A percentile compares a stretch with the other conserved stretches of the same genome.
Conservation (phyloP, 2,113 vertebrate species). For the Columbina picui region DNA sequence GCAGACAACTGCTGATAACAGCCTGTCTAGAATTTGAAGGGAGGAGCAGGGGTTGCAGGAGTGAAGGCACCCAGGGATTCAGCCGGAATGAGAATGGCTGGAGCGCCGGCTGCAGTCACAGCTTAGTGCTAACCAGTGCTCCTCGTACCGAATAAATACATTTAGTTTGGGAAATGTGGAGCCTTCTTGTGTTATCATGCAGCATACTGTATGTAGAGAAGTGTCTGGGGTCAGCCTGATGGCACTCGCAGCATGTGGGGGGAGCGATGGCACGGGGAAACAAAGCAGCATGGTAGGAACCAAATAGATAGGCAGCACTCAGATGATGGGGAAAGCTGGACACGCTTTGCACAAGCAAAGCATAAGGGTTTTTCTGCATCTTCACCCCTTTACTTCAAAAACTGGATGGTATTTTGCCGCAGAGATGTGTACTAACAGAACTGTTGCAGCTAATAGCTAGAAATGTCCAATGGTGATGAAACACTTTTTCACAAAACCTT, state of each 20-base stretch:
- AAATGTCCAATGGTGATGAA: neutral
- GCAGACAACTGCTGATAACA: slow-evolving; percentile 58
- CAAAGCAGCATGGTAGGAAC: neutral
- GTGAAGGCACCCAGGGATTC: slow-evolving; percentile 43
- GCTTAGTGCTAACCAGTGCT: neutral
- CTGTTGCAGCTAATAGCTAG: neutral
- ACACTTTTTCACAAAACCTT: neutral
- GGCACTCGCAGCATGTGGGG: neutral
- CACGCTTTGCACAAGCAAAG: neutral
- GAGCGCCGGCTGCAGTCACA: slow-evolving; percentile 44
- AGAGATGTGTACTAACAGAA: neutral
- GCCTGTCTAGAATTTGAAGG: slow-evolving; percentile 53
- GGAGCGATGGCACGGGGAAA: neutral
- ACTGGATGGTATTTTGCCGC: neutral
- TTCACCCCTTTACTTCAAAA: neutral
- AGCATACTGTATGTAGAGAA: neutral
- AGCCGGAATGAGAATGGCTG: slow-evolving; percentile 62
- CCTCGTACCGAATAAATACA: neutral
- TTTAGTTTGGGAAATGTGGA: neutral
- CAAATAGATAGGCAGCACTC: neutral
- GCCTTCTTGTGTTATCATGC: neutral
- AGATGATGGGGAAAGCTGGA: neutral
- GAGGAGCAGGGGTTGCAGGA: neutral
- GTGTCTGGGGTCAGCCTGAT: neutral
- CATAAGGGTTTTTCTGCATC: neutral